phyloP scores from a whole-genome alignment of 2,888 invertebrate genomes.

The Pharmacophagus antenor region DNA sequence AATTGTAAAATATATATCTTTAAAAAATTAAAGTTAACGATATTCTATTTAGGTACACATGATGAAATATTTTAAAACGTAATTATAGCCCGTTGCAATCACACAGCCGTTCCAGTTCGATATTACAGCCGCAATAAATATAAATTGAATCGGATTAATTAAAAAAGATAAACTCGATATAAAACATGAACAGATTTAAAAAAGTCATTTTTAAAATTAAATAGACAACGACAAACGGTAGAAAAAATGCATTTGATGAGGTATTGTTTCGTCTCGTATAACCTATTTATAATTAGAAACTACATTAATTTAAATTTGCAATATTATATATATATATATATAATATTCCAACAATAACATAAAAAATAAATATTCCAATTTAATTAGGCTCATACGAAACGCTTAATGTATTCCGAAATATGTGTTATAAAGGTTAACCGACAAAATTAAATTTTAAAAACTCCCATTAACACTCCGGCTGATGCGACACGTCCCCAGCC shows the following conservation, averaged over 20 bases:
- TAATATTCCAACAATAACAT: too few relatives aligned
- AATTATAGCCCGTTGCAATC: constrained; percentile 9
- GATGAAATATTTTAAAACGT: constrained; percentile 12
- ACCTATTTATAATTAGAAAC: too few relatives aligned
- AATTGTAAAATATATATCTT: background rate
- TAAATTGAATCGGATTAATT: constrained; percentile 25
- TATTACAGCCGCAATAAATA: constrained; percentile 18
- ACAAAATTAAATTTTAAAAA: constrained; percentile 45
- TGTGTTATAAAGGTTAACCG: constrained; percentile 34
- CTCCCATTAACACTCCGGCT: constrained; percentile 39
- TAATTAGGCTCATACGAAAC: constrained; percentile 10
- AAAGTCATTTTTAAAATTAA: background rate
- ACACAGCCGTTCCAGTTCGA: constrained; percentile 5
- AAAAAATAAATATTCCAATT: constrained; percentile 13
- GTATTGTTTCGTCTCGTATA: too few relatives aligned
- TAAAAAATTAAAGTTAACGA: constrained; percentile 1
- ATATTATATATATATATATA: too few relatives aligned
- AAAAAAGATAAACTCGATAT: constrained; percentile 15
- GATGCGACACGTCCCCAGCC: constrained; percentile 37
- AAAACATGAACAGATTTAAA: background rate
- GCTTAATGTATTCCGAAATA: constrained; percentile 25
- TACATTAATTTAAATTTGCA: too few relatives aligned
- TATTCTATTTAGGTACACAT: constrained; percentile 3
- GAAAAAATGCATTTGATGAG: too few relatives aligned
- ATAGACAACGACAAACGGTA: background rate